Evolutionary conservation across 2,888 invertebrate species (phyloP), one percentile per base, ranked within the genome.

Genomic region (Caenorhabditis sulstoni): DNA sequence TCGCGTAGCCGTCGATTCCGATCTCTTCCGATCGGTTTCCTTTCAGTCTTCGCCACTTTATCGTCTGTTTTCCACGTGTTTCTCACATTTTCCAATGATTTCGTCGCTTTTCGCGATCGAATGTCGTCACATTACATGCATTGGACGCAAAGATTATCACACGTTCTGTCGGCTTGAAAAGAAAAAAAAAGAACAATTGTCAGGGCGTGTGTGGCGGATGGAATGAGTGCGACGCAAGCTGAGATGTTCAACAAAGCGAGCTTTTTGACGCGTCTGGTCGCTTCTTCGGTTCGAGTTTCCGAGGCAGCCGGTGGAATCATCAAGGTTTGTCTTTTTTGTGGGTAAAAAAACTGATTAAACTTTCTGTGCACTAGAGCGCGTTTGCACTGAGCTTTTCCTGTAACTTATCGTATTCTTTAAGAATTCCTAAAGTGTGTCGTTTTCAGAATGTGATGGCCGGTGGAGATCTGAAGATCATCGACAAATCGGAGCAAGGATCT

Each of bases 401-500:
- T n/a, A n/a, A n/a, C n/a, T n/a, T n/a, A n/a, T n/a, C n/a, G n/a
- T n/a, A n/a, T n/a, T n/a, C n/a, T n/a, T n/a, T n/a, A n/a, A n/a
- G n/a, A n/a, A n/a, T n/a, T n/a, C n/a, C n/a, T n/a, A n/a, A n/a
- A n/a, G n/a, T n/a, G n/a, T n/a, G n/a, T n/a, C n/a, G n/a, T n/a
- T 75, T 86, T 65, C 68, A 88, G 88, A 68, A 75, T 47, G 80
- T 88, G 5, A 82, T 87, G 79, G 78, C 79, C 29, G 79, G 80
- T 23, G 83, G 84, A n/a, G 85, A 87, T 74, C 87, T 92, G 62
- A 91, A 91, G 55, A 91, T 92, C 71, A 90, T 92, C 37, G 91
- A 92, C 79, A 92, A 92, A 87, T 90, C 95, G 20, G 94, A 94
- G 90, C 95, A 96, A 7, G 83, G 75, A 22, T 75, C 61, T 16